phyloP scores from a whole-genome alignment of 2,888 invertebrate species.

The Cerastis rubricosa region DNA sequence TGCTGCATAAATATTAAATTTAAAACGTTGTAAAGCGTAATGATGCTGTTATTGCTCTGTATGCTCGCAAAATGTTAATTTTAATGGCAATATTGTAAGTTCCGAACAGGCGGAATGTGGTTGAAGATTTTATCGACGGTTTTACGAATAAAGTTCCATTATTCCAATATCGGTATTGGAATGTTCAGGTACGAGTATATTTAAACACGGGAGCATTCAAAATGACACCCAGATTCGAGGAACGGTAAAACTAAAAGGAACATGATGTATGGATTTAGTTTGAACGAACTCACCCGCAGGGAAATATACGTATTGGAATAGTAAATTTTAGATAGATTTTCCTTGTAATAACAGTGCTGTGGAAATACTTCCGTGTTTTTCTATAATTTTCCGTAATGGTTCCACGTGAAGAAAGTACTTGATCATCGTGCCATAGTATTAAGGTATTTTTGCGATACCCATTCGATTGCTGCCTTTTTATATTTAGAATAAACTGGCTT shows the following conservation, averaged over 20 bases:
- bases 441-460: neutral
- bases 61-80: constrained; percentile 44
- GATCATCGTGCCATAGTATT: neutral
- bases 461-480: neutral
- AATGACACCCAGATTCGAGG: constrained; percentile 46
- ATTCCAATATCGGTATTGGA: constrained; percentile 25
- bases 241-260: constrained; percentile 33
- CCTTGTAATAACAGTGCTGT: constrained; percentile 9
- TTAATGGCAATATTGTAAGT: constrained; percentile 36
- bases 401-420: neutral
- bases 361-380: neutral
- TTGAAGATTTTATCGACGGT: constrained; percentile 45
- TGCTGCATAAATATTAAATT: constrained; percentile 50
- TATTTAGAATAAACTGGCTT: neutral
- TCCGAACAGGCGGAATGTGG: constrained; percentile 4
- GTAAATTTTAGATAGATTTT: constrained; percentile 24
- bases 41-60: constrained; percentile 25
- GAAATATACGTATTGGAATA: constrained; percentile 42
- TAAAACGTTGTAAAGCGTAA: constrained; percentile 45
- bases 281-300: constrained; percentile 25
- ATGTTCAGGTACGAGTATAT: constrained; percentile 32
- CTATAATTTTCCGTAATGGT: neutral
- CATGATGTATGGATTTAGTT: constrained; percentile 44
- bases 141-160: constrained; percentile 34
- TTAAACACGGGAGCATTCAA: constrained; percentile 29